A percentile compares a stretch with the other conserved stretches of the same genome.
phyloP scores from a whole-genome alignment of 2,888 invertebrate genomes.

The Calliopum simillimum region DNA sequence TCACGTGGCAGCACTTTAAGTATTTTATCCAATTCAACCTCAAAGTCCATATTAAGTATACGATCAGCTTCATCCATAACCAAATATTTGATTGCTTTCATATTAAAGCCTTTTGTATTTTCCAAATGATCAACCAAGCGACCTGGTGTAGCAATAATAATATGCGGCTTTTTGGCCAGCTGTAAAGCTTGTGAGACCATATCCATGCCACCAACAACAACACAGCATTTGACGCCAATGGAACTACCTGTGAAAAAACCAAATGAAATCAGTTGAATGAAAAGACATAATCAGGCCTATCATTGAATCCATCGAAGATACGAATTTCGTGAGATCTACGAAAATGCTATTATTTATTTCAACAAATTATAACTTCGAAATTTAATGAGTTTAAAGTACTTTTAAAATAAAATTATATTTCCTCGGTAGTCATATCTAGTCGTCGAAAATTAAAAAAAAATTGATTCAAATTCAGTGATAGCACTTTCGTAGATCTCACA shows the following conservation, averaged over 20 bases:
- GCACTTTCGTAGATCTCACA: no score
- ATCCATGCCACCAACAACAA: slow-evolving; percentile 98
- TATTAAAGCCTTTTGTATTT: slow-evolving; percentile 97
- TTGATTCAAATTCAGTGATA: no score
- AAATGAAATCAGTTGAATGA: slow-evolving; percentile 51
- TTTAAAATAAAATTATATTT: no score
- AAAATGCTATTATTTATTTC: no score
- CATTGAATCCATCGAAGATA: no score
- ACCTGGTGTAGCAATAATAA: slow-evolving; percentile 97
- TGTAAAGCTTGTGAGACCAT: slow-evolving; percentile 94
- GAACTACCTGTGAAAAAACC: slow-evolving; percentile 73
- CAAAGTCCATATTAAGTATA: slow-evolving; percentile 99
- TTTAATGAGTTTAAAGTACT: no score
- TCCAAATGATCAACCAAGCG: slow-evolving; percentile 95
- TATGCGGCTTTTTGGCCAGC: slow-evolving; percentile 95
- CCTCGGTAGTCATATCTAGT: no score
- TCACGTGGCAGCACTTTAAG: slow-evolving; percentile 89
- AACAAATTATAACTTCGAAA: no score
- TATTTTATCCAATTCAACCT: slow-evolving; percentile 97
- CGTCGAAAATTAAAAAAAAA: no score
- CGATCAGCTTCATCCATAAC: slow-evolving; percentile 99
- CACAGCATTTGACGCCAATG: slow-evolving; percentile 95
- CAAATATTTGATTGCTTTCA: slow-evolving; percentile 88
- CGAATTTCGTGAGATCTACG: no score
- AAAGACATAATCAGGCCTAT: slow-evolving; percentile 57